Conservation (phyloP, 2,797 vertebrate genomes). For the Emydoidea blandingii region DNA sequence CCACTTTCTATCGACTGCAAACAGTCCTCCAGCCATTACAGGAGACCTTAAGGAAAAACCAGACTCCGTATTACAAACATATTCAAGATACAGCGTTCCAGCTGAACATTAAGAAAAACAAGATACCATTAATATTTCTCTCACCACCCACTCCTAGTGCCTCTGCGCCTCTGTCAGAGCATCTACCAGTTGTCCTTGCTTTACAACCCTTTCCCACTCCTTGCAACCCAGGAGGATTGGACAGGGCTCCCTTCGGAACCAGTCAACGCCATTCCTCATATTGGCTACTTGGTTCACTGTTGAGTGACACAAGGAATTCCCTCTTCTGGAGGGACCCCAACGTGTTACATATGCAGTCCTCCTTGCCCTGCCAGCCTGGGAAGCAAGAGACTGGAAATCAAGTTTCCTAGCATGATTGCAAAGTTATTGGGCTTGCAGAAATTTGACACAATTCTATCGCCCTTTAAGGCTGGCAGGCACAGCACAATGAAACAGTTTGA, state of each 20-base stretch:
- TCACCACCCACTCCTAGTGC: not conserved
- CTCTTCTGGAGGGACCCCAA: not conserved
- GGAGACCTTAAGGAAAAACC: conserved; percentile 89
- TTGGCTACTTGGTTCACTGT: not conserved
- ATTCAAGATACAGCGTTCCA: conserved; percentile 59
- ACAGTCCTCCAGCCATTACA: conserved; percentile 98
- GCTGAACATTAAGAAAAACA: conserved; percentile 62
- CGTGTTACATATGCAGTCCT: not conserved
- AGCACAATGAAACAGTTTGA: conserved; percentile 37
- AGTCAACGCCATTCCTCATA: conserved; percentile 19
- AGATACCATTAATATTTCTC: conserved; percentile 36
- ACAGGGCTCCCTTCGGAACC: conserved; percentile 52
- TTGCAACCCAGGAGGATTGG: conserved; percentile 6
- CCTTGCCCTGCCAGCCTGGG: not conserved
- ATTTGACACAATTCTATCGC: conserved; percentile 25
- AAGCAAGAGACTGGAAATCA: not conserved
- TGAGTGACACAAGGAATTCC: not conserved
- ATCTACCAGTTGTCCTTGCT: not conserved
- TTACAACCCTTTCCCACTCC: not conserved
- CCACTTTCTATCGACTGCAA: conserved; percentile 97
- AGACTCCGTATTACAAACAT: conserved; percentile 72
- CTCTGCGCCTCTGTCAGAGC: not conserved
- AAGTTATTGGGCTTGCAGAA: conserved; percentile 7
- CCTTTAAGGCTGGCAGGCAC: conserved; percentile 32
- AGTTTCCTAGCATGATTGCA: not conserved